Conservation (phyloP, 92 coral and sea anemone genomes). For the Phenganax stokvisi region DNA sequence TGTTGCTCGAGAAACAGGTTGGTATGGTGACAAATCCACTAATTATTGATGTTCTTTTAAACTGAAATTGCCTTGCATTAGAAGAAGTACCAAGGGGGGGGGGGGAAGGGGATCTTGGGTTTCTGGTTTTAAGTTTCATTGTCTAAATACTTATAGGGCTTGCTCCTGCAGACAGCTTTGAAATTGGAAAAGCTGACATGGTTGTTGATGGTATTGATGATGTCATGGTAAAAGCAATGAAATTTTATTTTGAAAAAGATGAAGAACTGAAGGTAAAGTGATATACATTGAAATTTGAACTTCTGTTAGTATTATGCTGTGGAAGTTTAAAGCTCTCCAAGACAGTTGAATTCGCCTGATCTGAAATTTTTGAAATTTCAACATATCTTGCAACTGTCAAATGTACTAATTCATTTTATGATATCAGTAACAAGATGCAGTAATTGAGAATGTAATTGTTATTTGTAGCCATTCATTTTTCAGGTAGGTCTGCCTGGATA, state of each 20-base stretch:
- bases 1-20: conserved; percentile 45
- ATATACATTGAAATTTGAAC: neutral
- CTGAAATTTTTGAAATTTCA: too few species aligned
- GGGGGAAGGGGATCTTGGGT: neutral
- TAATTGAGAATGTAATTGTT: too few species aligned
- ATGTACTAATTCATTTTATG: too few species aligned
- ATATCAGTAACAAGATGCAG: too few species aligned
- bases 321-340: neutral
- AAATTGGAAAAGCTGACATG: conserved; percentile 21
- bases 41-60: neutral
- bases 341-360: too few species aligned
- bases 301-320: neutral
- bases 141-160: conserved; percentile 1
- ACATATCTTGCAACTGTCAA: too few species aligned
- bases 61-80: too few species aligned
- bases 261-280: conserved; percentile 26
- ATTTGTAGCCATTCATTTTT: neutral
- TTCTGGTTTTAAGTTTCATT: neutral
- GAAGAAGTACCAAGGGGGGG: too few species aligned
- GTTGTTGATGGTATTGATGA: conserved; percentile 19
- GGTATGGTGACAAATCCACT: neutral
- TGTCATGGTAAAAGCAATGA: neutral
- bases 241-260: neutral
- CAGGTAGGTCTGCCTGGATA: neutral
- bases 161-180: conserved; percentile 22